These are phyloP conservation scores for Papilio demoleus DNA, from an alignment of 2,888 invertebrate genomes.

Conservation along the genomic window DNA sequence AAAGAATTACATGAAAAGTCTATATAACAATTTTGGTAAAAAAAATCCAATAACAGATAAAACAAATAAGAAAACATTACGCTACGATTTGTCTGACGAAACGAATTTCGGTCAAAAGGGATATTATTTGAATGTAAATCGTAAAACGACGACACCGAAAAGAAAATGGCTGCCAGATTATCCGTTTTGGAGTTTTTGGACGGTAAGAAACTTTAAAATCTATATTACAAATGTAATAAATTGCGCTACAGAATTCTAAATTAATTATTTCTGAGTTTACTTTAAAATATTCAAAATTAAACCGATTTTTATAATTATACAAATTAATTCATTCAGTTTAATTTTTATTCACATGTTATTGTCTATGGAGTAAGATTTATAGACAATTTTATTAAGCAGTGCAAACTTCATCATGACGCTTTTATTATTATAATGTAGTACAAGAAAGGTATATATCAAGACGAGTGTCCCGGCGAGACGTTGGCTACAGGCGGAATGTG, in stretches of 20 bases:
- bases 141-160: neutral
- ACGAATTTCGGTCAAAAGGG: conserved; percentile 5
- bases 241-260: too few relatives aligned
- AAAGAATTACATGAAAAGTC: neutral
- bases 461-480: conserved; percentile 48
- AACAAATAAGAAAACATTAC: neutral
- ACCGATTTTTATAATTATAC: too few relatives aligned
- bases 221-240: too few relatives aligned
- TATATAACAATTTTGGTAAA: neutral
- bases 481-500: conserved; percentile 51
- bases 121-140: neutral
- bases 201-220: conserved; percentile 49
- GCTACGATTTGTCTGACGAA: neutral
- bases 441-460: conserved; percentile 49
- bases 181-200: conserved; percentile 61
- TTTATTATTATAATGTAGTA: conserved; percentile 50
- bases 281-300: too few relatives aligned
- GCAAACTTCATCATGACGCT: too few relatives aligned
- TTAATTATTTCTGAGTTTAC: too few relatives aligned
- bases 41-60: neutral
- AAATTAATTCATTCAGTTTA: too few relatives aligned
- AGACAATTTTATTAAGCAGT: too few relatives aligned
- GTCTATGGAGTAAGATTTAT: too few relatives aligned
- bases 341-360: too few relatives aligned
- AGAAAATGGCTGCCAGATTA: conserved; percentile 42